Evolutionary conservation across 2,113 vertebrate species (phyloP), one percentile per base, ranked within the genome.

Genomic region (Sitta europaea): DNA sequence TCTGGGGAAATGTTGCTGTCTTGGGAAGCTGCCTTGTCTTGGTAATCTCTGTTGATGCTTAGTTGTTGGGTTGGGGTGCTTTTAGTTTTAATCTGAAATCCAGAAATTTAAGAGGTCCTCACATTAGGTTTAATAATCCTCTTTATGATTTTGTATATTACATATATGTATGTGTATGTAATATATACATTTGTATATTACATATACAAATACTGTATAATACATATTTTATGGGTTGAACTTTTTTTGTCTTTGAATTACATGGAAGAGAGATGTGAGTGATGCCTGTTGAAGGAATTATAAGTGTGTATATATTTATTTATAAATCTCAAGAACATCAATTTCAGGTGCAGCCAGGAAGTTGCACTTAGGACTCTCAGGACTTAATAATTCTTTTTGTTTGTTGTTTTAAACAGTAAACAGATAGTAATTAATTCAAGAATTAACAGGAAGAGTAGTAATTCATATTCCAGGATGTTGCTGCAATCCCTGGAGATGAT

Each of bases 361-460:
- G 31, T 57, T 79, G 38, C 20, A 48, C 23, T 53, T 53, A 17
- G n/a, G 31, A 40, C 10, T 59, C 23, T 53, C 48, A 17, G n/a
- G 31, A 40, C 10, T 59, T 86, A 8, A 15, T 47, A 65, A 36
- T 88, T 61, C 2, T 73, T 74, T 25, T 24, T 66, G 35, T 54
- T 88, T 90, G 14, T 73, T 88, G 33, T 76, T 55, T 79, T 42
- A 88, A 86, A 14, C 58, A 51, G 23, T 83, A 80, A 76, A 63
- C 2, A 9, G 7, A 29, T 43, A 57, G 16, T 38, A 90, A 81
- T 72, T 84, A 57, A 61, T 93, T 71, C 25, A 62, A 79, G 42
- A 81, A 68, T 72, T 70, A 77, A 66, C 29, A 14, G 6, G 22
- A 25, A 35, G 48, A 92, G 10, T 61, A 70, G 29, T 88, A 88